Percentiles rank a stretch among this genome's conserved stretches.
These are phyloP conservation scores for Meganola albula DNA, from an alignment of 2,888 invertebrate species.

Conservation along the genomic window DNA sequence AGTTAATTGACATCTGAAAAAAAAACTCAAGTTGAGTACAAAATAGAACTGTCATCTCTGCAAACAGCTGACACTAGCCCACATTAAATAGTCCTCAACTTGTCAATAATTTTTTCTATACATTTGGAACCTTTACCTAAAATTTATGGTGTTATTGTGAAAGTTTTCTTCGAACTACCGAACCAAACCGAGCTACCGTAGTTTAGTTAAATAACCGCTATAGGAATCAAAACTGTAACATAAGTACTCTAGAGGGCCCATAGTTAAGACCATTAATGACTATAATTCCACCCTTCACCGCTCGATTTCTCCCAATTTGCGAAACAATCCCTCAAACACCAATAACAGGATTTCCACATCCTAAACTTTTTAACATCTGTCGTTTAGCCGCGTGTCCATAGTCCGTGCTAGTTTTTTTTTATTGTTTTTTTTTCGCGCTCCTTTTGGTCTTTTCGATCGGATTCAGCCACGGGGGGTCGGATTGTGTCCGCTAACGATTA, in stretches of 20 bases:
- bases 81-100: constrained; percentile 25
- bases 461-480: constrained; percentile 66
- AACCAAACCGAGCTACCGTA: no score
- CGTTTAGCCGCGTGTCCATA: constrained; percentile 58
- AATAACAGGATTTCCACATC: constrained; percentile 53
- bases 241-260: no score
- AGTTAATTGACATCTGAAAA: no score
- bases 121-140: not conserved
- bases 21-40: no score
- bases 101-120: constrained; percentile 13
- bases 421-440: constrained; percentile 39
- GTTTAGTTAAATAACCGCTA: no score
- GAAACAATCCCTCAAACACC: constrained; percentile 48
- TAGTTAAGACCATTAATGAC: constrained; percentile 14
- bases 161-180: constrained; percentile 13
- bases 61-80: constrained; percentile 24
- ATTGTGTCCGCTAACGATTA: constrained; percentile 57
- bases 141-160: constrained; percentile 4
- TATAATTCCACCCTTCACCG: constrained; percentile 37
- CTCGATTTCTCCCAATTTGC: constrained; percentile 48
- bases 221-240: no score
- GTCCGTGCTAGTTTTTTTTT: constrained; percentile 43
- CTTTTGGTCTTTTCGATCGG: constrained; percentile 59
- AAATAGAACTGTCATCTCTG: no score
- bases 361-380: constrained; percentile 61